Evolutionary conservation across 1,140 invertebrate genomes (phyloP), one percentile per base, ranked within the genome.

Genomic region (Ips typographus): DNA sequence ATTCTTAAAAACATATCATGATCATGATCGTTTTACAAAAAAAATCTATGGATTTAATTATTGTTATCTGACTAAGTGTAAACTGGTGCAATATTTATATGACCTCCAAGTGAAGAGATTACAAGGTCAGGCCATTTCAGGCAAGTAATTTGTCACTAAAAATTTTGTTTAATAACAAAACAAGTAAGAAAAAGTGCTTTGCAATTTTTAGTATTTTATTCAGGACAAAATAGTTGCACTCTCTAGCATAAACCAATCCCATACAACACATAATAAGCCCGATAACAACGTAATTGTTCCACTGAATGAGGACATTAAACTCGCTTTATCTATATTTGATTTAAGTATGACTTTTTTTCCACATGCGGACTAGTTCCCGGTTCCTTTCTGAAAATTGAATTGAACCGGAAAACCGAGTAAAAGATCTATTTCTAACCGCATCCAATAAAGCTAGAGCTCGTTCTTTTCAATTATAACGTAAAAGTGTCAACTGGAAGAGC

Each of bases 391-490:
- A n/a, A 47, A 47, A 47, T 47, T 49, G 44, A 49, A 49, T 49
- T 1, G 44, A 6, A 3, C 2, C 44, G 22, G 22, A 6, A 49
- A 49, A 22, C 44, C 44, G 22, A 49, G 3, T 49, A 6, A 2
- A 49, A 49, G 22, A 49, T 49, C 7, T 8, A 49, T 22, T 49
- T 49, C 44, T 22, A 22, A 22, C 52, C 52, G 37, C 52, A 2
- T 55, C 52, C 4, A 55, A 36, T 55, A 55, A 8, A 37, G 36
- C 37, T 37, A n/a, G 36, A 22, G 4, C 42, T 4, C 59, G 47
- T 61, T 4, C 44, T 38, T 61, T 37, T 49, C 59, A 61, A 61
- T 61, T 61, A 61, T 61, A 61, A 61, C 59, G 43, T 61, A 61
- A 61, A 61, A 61, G 59, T 61, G 59, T 61, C 59, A 61, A 40